A percentile compares a stretch with the other conserved stretches of the same genome.
Evolutionary conservation across 2,113 vertebrate genomes (phyloP).

Genomic region (Danio rerio): GRCz12tu NC_133182.1:7242501-7243000

Average conservation of each 20-base stretch:
- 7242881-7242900: conserved; percentile 6
- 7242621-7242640: conserved; percentile 7
- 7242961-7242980: not conserved
- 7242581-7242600: not conserved
- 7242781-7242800: not conserved
- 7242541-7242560: not conserved
- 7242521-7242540: no score
- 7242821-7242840: not conserved
- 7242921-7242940: not conserved
- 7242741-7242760: conserved; percentile 44
- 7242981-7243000: not conserved
- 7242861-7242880: not conserved
- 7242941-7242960: not conserved
- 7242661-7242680: conserved; percentile 32
- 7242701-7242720: conserved; percentile 48
- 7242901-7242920: not conserved
- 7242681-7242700: conserved; percentile 39
- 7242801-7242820: not conserved
- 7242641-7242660: conserved; percentile 31
- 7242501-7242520: no score
- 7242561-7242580: conserved; percentile 3
- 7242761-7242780: not conserved
- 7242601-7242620: conserved; percentile 13
- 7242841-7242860: not conserved
- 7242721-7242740: conserved; percentile 51